These are phyloP conservation scores for Xiphophorus hellerii DNA, from an alignment of 2,113 vertebrate species.

Conservation along the genomic window DNA sequence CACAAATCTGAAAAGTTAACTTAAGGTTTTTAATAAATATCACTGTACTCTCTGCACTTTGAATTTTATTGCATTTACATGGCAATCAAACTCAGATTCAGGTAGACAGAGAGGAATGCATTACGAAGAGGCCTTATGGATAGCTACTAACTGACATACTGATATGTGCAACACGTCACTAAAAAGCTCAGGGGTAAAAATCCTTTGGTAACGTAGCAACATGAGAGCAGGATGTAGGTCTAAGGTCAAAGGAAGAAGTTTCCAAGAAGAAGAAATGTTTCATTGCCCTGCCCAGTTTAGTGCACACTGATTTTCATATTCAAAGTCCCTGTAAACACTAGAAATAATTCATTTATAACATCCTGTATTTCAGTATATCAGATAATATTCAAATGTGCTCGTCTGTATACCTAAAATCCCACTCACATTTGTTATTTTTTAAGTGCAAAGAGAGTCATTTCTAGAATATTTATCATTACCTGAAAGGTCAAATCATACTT, in stretches of 20 bases:
- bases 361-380: slow-evolving; percentile 26
- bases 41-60: neutral
- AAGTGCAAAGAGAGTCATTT: too few species aligned
- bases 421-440: neutral
- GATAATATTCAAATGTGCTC: slow-evolving; percentile 36
- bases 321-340: slow-evolving; percentile 45
- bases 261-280: slow-evolving; percentile 50
- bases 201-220: slow-evolving; percentile 34
- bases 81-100: neutral
- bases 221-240: slow-evolving; percentile 30
- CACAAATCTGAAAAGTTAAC: slow-evolving; percentile 17
- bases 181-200: slow-evolving; percentile 10
- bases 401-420: neutral
- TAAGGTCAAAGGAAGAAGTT: slow-evolving; percentile 36
- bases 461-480: neutral
- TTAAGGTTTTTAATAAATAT: neutral
- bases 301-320: slow-evolving; percentile 52
- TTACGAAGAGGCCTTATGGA: slow-evolving; percentile 8
- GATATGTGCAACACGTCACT: slow-evolving; percentile 32
- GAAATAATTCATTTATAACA: slow-evolving; percentile 33
- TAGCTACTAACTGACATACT: slow-evolving; percentile 6
- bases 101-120: neutral
- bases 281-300: slow-evolving; percentile 7
- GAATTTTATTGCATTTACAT: slow-evolving; percentile 3
- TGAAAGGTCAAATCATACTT: neutral